Evolutionary conservation across 2,113 vertebrate species (phyloP).

Genomic region (Dipodomys merriami): DNA sequence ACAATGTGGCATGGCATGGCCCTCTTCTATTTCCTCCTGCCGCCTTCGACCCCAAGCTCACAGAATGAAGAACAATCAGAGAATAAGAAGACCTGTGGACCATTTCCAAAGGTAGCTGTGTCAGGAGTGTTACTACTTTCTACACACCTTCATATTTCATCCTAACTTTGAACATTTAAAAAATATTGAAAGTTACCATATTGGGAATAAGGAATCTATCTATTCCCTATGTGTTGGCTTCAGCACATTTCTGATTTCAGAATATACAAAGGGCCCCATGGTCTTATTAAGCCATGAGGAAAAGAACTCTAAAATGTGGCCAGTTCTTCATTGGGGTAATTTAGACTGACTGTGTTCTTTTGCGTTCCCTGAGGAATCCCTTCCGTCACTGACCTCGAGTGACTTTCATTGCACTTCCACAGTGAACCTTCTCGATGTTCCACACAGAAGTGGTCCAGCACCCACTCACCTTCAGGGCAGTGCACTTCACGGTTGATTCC

Average conservation of each 20-base stretch:
- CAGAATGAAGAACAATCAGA: not conserved
- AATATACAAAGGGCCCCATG: fast-evolving
- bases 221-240: not conserved
- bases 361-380: not conserved
- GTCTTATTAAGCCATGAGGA: not conserved
- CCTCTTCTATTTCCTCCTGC: not conserved
- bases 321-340: not conserved
- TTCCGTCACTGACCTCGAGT: not conserved
- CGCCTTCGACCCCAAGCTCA: not conserved
- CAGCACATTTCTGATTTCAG: not conserved
- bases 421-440: not conserved
- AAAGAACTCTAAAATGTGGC: not conserved
- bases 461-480: not conserved
- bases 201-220: not conserved
- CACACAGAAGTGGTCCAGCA: not conserved
- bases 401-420: not conserved
- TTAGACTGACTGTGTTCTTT: not conserved
- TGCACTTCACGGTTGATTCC: too few relatives aligned
- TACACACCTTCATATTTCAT: not conserved
- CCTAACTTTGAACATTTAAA: not conserved
- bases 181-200: not conserved
- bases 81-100: not conserved
- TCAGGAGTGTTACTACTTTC: not conserved
- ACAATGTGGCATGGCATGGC: not conserved
- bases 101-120: not conserved